Percentiles rank a stretch among this genome's conserved stretches.
These are phyloP conservation scores for Archocentrus centrarchus DNA, from an alignment of 2,113 vertebrate species.

Conservation along the genomic window DNA sequence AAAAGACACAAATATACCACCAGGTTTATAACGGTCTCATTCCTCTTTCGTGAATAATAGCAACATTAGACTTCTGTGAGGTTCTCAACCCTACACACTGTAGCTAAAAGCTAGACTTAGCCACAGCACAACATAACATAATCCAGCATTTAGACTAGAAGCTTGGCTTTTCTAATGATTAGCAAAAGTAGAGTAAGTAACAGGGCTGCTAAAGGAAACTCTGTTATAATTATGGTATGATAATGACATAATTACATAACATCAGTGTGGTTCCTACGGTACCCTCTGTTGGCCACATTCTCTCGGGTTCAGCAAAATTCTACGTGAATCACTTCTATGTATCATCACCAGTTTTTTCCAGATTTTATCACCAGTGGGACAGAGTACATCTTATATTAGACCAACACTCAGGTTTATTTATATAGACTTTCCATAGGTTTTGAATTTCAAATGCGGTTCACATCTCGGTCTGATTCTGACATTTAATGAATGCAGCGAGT, in stretches of 20 bases:
- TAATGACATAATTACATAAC: too few species aligned
- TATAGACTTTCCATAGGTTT: not conserved
- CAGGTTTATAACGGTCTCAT: not conserved
- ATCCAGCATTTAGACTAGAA: not conserved
- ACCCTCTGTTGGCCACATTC: not conserved
- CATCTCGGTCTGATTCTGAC: not conserved
- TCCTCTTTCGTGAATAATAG: not conserved
- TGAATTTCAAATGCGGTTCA: constrained; percentile 14
- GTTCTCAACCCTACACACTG: not conserved
- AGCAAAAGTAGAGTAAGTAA: not conserved
- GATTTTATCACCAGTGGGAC: not conserved
- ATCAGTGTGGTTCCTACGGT: not conserved
- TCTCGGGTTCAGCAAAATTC: not conserved
- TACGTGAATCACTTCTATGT: not conserved
- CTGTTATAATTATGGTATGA: not conserved
- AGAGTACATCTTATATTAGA: not conserved
- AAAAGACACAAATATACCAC: not conserved
- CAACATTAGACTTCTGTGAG: not conserved
- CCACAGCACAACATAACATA: too few species aligned
- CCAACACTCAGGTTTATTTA: not conserved
- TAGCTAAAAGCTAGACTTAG: not conserved
- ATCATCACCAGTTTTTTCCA: not conserved
- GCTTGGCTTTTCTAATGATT: not conserved
- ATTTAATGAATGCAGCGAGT: not conserved
- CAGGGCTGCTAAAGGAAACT: not conserved